These are phyloP conservation scores for Saccostrea cuccullata DNA, from an alignment of 1,140 invertebrate species.

Conservation along the genomic window DNA sequence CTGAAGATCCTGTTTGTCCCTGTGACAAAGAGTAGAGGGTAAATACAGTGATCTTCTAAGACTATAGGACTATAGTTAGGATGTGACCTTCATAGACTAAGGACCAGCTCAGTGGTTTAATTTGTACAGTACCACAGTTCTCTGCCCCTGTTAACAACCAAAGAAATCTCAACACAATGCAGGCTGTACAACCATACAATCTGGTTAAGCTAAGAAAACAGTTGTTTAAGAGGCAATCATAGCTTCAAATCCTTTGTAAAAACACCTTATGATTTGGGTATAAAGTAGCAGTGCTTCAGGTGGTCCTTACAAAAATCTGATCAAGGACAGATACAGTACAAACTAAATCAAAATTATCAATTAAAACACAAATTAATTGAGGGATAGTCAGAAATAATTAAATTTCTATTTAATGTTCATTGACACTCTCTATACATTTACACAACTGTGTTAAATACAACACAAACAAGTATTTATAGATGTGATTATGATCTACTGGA, in stretches of 20 bases:
- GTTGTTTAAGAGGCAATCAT: not conserved
- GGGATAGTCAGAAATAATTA: too few species aligned
- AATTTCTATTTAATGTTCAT: too few species aligned
- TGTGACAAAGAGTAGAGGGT: not conserved
- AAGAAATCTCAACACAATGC: not conserved
- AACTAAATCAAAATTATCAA: too few species aligned
- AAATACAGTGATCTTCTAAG: not conserved
- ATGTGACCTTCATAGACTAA: not conserved
- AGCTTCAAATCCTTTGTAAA: not conserved
- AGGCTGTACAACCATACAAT: not conserved
- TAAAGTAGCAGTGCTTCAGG: not conserved
- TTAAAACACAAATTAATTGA: too few species aligned
- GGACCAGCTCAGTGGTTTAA: not conserved
- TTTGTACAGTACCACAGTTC: not conserved
- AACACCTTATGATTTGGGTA: not conserved
- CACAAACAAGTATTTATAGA: not conserved
- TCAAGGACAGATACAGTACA: too few species aligned
- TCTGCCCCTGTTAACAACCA: not conserved
- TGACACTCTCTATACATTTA: not conserved
- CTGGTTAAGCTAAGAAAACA: constrained; percentile 26
- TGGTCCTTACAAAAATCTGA: too few species aligned
- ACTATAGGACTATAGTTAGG: not conserved
- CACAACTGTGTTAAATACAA: not conserved
- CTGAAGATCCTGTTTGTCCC: not conserved
- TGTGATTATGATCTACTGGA: not conserved